phyloP scores from a whole-genome alignment of 2,888 invertebrate genomes.

The Amaurobius ferox region DNA sequence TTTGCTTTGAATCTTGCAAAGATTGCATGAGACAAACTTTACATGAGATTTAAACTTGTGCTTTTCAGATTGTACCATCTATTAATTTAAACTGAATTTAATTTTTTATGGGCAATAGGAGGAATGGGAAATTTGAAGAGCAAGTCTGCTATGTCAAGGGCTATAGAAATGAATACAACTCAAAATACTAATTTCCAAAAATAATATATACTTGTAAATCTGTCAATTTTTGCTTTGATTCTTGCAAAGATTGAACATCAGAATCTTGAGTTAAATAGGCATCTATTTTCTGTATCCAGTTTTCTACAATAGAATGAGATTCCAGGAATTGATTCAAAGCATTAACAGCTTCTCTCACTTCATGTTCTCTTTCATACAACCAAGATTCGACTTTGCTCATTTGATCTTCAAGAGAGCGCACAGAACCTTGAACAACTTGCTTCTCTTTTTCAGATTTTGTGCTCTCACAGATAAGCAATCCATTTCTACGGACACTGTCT shows the following conservation, averaged over 20 bases:
- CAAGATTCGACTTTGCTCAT: slow-evolving; percentile 86
- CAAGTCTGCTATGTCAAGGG: no score
- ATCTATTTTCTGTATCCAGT: slow-evolving; percentile 90
- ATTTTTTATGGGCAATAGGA: no score
- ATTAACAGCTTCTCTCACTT: slow-evolving; percentile 90
- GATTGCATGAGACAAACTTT: no score
- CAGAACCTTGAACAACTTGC: slow-evolving; percentile 85
- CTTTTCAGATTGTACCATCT: no score
- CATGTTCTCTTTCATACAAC: slow-evolving; percentile 89
- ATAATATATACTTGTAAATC: slow-evolving; percentile 83
- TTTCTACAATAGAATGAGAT: slow-evolving; percentile 87
- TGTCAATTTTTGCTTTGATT: slow-evolving; percentile 89
- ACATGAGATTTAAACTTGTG: no score
- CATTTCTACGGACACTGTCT: slow-evolving; percentile 83
- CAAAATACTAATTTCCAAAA: no score
- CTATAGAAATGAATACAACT: no score
- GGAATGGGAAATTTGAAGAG: no score
- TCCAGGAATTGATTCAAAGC: slow-evolving; percentile 91
- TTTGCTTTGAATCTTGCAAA: slow-evolving; percentile 84
- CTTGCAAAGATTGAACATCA: slow-evolving; percentile 52
- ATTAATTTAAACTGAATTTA: no score
- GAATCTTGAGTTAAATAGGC: slow-evolving; percentile 87
- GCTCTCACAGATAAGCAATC: slow-evolving; percentile 87
- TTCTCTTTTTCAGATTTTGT: slow-evolving; percentile 87
- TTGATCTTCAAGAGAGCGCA: slow-evolving; percentile 87